Base-by-base conservation (phyloP, 1,140 invertebrate species). In the Alviniconcha marisindica region DNA sequence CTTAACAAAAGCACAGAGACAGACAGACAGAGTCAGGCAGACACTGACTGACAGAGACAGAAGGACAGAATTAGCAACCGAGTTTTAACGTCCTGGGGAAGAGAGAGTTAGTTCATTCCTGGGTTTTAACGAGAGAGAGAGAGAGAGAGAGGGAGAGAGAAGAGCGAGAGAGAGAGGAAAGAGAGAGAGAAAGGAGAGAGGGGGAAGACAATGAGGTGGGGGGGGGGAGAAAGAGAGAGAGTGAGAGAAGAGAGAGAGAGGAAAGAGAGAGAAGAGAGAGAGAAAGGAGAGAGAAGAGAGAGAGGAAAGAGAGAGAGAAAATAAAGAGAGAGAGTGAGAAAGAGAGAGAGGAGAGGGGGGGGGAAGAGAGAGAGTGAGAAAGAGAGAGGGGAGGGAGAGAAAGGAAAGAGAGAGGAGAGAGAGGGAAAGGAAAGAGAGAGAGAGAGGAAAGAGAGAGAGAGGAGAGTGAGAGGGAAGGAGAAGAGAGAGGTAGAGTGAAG, bases 331-430 rank as follows among this genome's bases (percentile, higher is more conserved):
- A 77, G 24, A 77, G 24, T n/a, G 36, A 77, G 42, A 51, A 38
- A 54, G 76, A 77, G 42, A 36, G 36, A 54, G n/a, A 51, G 44
- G 51, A 92, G 88, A 48, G 88, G 85, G 18, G 71, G 24, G n/a
- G 24, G 56, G 36, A 31, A 63, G 38, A 80, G 31, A 80, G 56
- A 60, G 56, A 14, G 56, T 12, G 56, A 60, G 24, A 60, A 24
- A 60, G 56, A 60, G 56, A 60, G 56, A 60, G 56, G 24, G 56
- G 24, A 28, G 24, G 56, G 24, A 24, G 24, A 28, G 24, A 24
- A 60, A 24, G 24, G 56, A 60, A 24, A 60, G 56, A 60, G 56
- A 60, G 15, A 21, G 24, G 24, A 24, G 24, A 14, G 24, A 60
- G 24, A n/a, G 24, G 18, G 24, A 24, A 60, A n/a, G 24, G 56